phyloP scores from a whole-genome alignment of 2,888 invertebrate species.

The Eumerus sabulonum region DNA sequence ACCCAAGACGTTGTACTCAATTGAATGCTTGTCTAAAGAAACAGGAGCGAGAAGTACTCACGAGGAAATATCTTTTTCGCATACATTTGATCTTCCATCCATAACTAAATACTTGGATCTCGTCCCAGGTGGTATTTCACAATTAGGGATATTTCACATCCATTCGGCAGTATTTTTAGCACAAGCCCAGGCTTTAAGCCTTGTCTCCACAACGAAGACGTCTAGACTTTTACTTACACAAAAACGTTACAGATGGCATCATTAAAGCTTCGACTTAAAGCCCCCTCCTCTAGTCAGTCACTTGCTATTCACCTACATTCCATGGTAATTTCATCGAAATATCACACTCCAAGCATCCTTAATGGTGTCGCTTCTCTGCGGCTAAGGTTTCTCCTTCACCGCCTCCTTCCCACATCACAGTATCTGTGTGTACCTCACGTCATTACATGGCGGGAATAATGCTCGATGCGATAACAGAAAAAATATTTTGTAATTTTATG shows the following conservation, averaged over 20 bases:
- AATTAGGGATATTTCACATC: no score
- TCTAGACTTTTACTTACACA: no score
- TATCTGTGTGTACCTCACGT: constrained; percentile 18
- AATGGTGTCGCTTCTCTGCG: constrained; percentile 62
- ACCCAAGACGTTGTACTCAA: no score
- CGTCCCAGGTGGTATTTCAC: no score
- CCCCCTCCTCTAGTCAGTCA: background rate
- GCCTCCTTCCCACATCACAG: background rate
- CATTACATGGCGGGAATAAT: constrained; percentile 63
- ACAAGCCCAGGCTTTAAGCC: no score
- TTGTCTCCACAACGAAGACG: no score
- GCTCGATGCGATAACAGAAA: constrained; percentile 66
- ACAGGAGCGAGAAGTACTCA: no score
- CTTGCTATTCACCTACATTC: constrained; percentile 51
- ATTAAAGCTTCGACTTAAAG: constrained; percentile 14
- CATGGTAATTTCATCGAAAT: constrained; percentile 58
- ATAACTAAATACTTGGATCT: no score
- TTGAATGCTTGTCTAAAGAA: no score
- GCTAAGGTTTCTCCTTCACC: constrained; percentile 4
- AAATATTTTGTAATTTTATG: constrained; percentile 68
- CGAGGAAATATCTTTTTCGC: no score
- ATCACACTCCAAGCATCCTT: constrained; percentile 60
- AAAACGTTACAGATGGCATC: background rate
- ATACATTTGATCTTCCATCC: no score
- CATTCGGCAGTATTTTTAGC: no score